A percentile compares a stretch with the other conserved stretches of the same genome.
These are phyloP conservation scores for Sebastes diploproa DNA, from an alignment of 2,797 vertebrate genomes.

Conservation along the genomic window DNA sequence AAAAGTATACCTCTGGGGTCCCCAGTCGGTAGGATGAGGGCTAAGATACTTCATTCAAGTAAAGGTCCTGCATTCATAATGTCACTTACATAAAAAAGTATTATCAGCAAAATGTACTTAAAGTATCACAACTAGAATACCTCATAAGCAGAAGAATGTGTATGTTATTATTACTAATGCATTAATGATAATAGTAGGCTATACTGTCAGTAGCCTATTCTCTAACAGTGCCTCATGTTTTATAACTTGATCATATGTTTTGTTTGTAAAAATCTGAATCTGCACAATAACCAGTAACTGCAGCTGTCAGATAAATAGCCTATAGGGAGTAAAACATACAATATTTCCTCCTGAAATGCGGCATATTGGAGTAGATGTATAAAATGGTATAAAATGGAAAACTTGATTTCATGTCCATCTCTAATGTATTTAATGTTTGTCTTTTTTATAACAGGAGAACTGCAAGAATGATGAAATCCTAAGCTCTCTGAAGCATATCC, in stretches of 20 bases:
- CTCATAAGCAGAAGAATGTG: neutral
- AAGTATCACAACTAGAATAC: neutral
- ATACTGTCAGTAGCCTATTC: neutral
- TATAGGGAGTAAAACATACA: neutral
- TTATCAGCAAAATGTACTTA: neutral
- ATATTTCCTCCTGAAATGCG: neutral
- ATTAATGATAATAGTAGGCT: neutral
- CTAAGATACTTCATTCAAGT: neutral
- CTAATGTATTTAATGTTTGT: neutral
- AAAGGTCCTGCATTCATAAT: neutral
- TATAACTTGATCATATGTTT: neutral
- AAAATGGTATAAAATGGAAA: neutral
- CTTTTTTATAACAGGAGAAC: conserved; percentile 84
- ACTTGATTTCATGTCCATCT: neutral
- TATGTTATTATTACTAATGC: neutral
- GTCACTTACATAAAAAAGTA: neutral
- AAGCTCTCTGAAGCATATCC: conserved; percentile 84
- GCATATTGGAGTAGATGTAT: neutral
- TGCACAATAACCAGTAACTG: neutral
- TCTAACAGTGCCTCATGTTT: neutral
- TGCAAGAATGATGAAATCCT: conserved; percentile 89
- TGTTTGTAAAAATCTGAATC: neutral
- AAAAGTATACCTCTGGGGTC: neutral
- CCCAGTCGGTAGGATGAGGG: neutral
- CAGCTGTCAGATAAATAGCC: neutral